These are phyloP conservation scores for Branchipolynoe longqiensis DNA, from an alignment of 2,888 invertebrate genomes.

Conservation along the genomic window DNA sequence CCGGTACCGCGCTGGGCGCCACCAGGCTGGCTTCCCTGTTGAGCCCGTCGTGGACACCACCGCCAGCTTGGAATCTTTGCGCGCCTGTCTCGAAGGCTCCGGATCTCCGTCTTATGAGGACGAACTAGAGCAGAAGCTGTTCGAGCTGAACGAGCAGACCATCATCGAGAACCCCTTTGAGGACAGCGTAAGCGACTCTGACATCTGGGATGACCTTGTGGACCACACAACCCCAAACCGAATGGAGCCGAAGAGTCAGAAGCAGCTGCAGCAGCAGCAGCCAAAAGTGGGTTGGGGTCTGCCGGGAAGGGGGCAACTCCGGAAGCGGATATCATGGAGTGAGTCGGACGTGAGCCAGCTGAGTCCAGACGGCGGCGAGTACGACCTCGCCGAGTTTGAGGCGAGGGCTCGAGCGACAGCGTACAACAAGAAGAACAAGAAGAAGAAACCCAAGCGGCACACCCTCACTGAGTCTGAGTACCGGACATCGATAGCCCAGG, in stretches of 20 bases:
- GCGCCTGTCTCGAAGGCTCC: slow-evolving; percentile 4
- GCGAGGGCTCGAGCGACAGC: not conserved
- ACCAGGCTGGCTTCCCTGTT: too few species aligned
- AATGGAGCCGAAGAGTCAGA: not conserved
- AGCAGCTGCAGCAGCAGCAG: too few species aligned
- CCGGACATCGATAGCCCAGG: not conserved
- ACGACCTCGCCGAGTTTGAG: slow-evolving; percentile 41
- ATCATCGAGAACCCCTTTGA: slow-evolving; percentile 6
- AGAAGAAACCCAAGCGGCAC: not conserved
- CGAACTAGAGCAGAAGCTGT: slow-evolving; percentile 18
- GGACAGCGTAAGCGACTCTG: slow-evolving; percentile 8
- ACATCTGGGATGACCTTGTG: slow-evolving; percentile 23
- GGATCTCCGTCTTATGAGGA: slow-evolving; percentile 32
- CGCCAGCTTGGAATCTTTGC: not conserved
- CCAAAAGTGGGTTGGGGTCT: not conserved
- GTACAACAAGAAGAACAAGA: not conserved
- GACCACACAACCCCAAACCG: not conserved
- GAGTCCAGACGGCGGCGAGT: slow-evolving; percentile 39
- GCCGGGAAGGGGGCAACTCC: not conserved
- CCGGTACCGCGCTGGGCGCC: too few species aligned
- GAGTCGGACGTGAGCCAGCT: not conserved
- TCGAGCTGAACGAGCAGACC: slow-evolving; percentile 42
- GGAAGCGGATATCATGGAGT: slow-evolving; percentile 27
- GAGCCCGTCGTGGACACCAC: too few species aligned
- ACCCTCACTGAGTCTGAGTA: slow-evolving; percentile 12